Conservation (phyloP, 1,140 invertebrate genomes). For the Ceratina japonica region DNA sequence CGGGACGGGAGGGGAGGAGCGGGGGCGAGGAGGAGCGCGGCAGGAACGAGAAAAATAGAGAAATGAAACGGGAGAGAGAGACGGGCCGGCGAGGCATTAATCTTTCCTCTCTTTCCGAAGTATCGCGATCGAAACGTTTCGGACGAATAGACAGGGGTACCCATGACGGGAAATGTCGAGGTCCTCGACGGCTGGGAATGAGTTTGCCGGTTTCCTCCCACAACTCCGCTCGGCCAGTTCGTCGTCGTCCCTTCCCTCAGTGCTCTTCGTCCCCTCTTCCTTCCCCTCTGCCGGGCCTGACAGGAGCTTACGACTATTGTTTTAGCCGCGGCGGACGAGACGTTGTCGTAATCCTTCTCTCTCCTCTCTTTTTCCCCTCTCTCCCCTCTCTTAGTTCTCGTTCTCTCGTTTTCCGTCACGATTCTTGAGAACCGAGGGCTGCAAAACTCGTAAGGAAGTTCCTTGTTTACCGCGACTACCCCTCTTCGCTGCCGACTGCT, state of each 20-base stretch:
- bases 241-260: not conserved
- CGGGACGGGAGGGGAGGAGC: not conserved
- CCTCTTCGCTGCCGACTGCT: not conserved
- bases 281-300: constrained; percentile 40
- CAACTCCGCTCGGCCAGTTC: constrained; percentile 58
- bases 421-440: constrained; percentile 10
- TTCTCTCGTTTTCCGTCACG: constrained; percentile 38
- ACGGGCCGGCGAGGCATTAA: constrained; percentile 49
- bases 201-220: constrained; percentile 75
- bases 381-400: not conserved
- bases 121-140: constrained; percentile 65
- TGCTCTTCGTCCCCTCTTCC: constrained; percentile 36
- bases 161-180: constrained; percentile 72
- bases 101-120: constrained; percentile 55
- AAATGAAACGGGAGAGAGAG: not conserved
- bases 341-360: constrained; percentile 46
- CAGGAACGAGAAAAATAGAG: not conserved
- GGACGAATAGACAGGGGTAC: constrained; percentile 65
- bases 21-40: not conserved
- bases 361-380: not conserved
- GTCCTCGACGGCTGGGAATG: constrained; percentile 75
- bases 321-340: constrained; percentile 52
- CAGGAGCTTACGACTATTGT: constrained; percentile 65
- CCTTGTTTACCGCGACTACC: not conserved
- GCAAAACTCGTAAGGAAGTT: constrained; percentile 4